Percentiles rank a stretch among this genome's conserved stretches.
These are phyloP conservation scores for Phaethon lepturus DNA, from an alignment of 2,113 vertebrate species.

Conservation along the genomic window DNA sequence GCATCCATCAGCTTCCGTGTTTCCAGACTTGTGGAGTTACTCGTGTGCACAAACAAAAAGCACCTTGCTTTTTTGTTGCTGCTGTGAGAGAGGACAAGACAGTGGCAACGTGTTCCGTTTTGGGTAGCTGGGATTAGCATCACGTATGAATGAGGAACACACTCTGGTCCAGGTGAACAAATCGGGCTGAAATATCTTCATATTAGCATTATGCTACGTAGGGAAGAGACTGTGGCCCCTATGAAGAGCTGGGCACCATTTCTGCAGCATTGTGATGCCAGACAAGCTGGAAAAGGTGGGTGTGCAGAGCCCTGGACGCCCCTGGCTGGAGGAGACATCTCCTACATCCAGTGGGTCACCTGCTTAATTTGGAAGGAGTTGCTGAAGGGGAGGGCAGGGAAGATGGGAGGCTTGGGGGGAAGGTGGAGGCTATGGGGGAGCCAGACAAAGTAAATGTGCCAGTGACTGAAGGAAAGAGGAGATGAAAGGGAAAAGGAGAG, in stretches of 20 bases:
- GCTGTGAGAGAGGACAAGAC: not conserved
- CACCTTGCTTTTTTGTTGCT: not conserved
- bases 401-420: not conserved
- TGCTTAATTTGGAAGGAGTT: not conserved
- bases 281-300: not conserved
- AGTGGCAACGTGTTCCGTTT: not conserved
- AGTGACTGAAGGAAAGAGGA: not conserved
- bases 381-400: not conserved
- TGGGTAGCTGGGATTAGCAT: not conserved
- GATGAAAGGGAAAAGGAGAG: slow-evolving; percentile 43
- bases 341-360: not conserved
- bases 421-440: not conserved
- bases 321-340: accelerated
- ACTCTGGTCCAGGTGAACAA: not conserved
- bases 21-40: not conserved
- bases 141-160: accelerated
- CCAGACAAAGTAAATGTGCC: slow-evolving; percentile 12
- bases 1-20: not conserved
- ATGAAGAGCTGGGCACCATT: not conserved
- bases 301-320: not conserved
- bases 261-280: not conserved
- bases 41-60: not conserved
- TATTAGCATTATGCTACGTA: not conserved
- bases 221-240: not conserved
- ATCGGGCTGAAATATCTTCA: not conserved